These are phyloP conservation scores for Limnephilus rhombicus DNA, from an alignment of 2,888 invertebrate species.

Conservation along the genomic window DNA sequence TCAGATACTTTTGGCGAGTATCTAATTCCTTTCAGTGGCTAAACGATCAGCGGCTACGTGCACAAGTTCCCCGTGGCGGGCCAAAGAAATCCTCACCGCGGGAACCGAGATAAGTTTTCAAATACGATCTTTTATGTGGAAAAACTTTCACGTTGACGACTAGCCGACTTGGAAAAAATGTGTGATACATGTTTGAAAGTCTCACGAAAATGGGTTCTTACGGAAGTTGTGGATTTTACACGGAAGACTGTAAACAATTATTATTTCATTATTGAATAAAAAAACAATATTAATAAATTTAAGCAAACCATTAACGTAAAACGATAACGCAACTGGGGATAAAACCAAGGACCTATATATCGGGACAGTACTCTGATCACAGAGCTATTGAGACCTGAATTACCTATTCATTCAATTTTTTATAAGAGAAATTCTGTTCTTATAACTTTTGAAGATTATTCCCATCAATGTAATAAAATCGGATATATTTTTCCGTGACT, in stretches of 20 bases:
- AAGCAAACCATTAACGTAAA: neutral
- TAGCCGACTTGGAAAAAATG: neutral
- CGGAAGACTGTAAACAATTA: too few relatives aligned
- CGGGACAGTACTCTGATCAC: too few relatives aligned
- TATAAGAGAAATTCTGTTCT: too few relatives aligned
- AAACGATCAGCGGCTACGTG: neutral
- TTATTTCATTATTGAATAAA: too few relatives aligned
- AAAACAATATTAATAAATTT: too few relatives aligned
- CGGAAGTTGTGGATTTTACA: neutral
- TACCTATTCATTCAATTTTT: too few relatives aligned
- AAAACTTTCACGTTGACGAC: slow-evolving; percentile 44
- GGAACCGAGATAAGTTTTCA: slow-evolving; percentile 42
- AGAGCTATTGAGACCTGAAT: too few relatives aligned
- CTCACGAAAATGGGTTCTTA: neutral
- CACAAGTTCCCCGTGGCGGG: neutral
- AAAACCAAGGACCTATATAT: too few relatives aligned
- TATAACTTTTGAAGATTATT: too few relatives aligned
- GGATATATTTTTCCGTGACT: too few relatives aligned
- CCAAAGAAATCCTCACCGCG: slow-evolving; percentile 37
- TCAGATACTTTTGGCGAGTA: neutral
- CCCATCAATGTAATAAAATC: too few relatives aligned
- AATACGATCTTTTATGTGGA: slow-evolving; percentile 39
- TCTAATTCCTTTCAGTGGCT: neutral
- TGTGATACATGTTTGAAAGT: neutral
- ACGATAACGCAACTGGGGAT: neutral